Base-by-base conservation (phyloP, 2,888 invertebrate species). In the Phrixothrix hirtus region DNA sequence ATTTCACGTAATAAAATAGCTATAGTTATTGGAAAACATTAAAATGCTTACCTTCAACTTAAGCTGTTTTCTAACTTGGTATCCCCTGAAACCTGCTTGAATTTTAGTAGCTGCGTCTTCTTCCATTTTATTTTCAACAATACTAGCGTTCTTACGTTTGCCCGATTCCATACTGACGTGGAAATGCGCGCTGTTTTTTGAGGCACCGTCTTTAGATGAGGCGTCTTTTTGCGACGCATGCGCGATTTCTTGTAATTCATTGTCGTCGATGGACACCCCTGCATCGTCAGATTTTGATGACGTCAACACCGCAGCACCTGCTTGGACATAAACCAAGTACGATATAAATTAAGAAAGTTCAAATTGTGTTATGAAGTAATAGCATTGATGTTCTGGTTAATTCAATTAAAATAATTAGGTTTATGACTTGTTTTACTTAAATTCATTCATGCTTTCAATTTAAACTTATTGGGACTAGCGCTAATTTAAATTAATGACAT, bases 1-100 rank as follows among this genome's bases (percentile, higher is more conserved):
- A 11, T 6, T 13, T 26, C 16, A 27, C n/a, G n/a, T n/a, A n/a
- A n/a, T n/a, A n/a, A n/a, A n/a, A n/a, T n/a, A n/a, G n/a, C n/a
- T n/a, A n/a, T n/a, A n/a, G n/a, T n/a, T n/a, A n/a, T n/a, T n/a
- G n/a, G n/a, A n/a, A n/a, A n/a, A n/a, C n/a, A n/a, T n/a, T n/a
- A n/a, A n/a, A n/a, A 15, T 11, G 51, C 64, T 66, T 57, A 75
- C 76, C 68, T 75, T 75, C 17, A 63, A 56, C 64, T 75, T 75
- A 34, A 76, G 64, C 57, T 76, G 74, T 57, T 76, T 76, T 52
- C 76, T 58, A 26, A 83, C 83, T 65, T 86, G 78, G 68, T 82
- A 87, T 1, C 87, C 86, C 53, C 86, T 78, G 34, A 87, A 83
- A 36, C 85, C 83, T 11, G 86, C 86, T 71, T 87, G 87, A 59